phyloP scores from a whole-genome alignment of 2,797 vertebrate genomes.

The Iguana delicatissima region DNA sequence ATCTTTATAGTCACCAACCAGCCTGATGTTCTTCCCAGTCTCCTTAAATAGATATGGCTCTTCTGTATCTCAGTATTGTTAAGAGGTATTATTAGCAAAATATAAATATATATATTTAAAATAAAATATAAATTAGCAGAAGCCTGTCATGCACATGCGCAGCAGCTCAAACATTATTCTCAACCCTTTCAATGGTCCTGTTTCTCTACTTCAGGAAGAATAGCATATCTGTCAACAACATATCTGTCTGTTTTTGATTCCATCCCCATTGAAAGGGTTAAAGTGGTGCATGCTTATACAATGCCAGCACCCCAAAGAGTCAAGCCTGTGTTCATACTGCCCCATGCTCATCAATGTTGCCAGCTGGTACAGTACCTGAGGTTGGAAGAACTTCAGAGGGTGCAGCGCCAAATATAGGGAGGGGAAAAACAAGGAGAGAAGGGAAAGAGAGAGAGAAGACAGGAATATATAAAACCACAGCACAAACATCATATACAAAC shows the following conservation, averaged over 20 bases:
- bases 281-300: constrained; percentile 58
- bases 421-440: constrained; percentile 62
- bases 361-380: constrained; percentile 87
- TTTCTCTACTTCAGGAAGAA: constrained; percentile 14
- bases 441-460: constrained; percentile 82
- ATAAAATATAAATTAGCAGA: constrained; percentile 54
- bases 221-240: background rate
- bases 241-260: background rate
- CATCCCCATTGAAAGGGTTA: constrained; percentile 74
- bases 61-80: constrained; percentile 38
- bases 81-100: constrained; percentile 15
- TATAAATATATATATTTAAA: no score
- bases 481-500: constrained; percentile 48
- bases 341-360: constrained; percentile 87
- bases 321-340: constrained; percentile 39
- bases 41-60: background rate
- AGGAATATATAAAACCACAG: constrained; percentile 77
- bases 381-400: constrained; percentile 90
- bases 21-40: background rate
- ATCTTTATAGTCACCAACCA: constrained; percentile 4
- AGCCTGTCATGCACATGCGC: constrained; percentile 76
- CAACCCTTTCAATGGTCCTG: constrained; percentile 73
- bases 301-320: constrained; percentile 42
- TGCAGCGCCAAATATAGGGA: constrained; percentile 80
- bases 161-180: constrained; percentile 52